Base-by-base conservation (phyloP, 2,888 invertebrate genomes). In the Watsonalla cultraria region DNA sequence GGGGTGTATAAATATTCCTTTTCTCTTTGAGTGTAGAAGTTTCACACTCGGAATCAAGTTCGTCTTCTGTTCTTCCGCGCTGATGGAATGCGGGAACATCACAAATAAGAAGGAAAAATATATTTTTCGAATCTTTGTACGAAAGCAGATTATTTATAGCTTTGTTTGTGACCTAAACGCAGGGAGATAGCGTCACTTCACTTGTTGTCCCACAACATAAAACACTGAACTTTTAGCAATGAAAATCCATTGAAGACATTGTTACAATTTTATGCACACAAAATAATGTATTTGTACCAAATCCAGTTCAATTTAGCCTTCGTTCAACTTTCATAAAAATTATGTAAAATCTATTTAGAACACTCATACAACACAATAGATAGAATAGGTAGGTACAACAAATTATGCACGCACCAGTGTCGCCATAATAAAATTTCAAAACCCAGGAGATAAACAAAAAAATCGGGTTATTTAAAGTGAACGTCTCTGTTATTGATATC, bases 1-100 rank as follows among this genome's bases (percentile, higher is more conserved):
- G 71, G 95, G 95, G 91, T 96, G 95, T 93, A 96, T 95, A 89
- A 95, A 94, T 91, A 96, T 95, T 92, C 95, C 96, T 95, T 96
- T 96, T 94, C 95, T 94, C 85, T 96, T 95, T 65, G 95, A 95
- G 86, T 95, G 94, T 70, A 94, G 91, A 76, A 94, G 92, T 84
- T 93, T 94, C 80, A 93, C 93, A 85, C 92, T 91, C 80, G 92
- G 90, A 70, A 91, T 86, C 74, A 91, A 76, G 76, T 84, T 90
- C 86, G 86, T 84, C 89, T 88, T 89, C 90, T 85, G 84, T 92
- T 91, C 85, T 91, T 92, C 89, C 91, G 91, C 90, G 91, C 92
- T 84, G 81, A 88, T 90, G 86, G 89, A 90, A 91, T 93, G 92
- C 85, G 93, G 92, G 93, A 90, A 93, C 93, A 93, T 93, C 91